A percentile compares a stretch with the other conserved stretches of the same genome.
Evolutionary conservation across 1,140 invertebrate genomes (phyloP).

Genomic region (Amphibalanus amphitrite): DNA sequence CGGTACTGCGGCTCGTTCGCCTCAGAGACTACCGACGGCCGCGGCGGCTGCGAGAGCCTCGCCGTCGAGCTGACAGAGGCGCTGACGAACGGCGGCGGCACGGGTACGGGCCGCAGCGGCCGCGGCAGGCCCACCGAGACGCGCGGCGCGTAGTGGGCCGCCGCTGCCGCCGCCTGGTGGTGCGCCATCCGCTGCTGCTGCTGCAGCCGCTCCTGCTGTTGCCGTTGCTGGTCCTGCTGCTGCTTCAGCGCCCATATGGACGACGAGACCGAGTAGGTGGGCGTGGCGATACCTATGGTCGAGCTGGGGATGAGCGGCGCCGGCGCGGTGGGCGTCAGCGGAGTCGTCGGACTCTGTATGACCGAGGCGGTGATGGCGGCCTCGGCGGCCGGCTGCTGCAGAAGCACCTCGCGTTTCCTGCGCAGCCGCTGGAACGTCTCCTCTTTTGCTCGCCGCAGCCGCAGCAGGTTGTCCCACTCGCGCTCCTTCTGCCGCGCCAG

Average conservation of each 20-base stretch:
- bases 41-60: not conserved
- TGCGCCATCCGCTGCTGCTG: constrained; percentile 18
- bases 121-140: not conserved
- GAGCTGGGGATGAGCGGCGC: constrained; percentile 3
- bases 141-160: constrained; percentile 5
- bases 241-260: no score
- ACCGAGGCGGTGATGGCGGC: no score
- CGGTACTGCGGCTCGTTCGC: constrained; percentile 42
- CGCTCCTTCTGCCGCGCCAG: constrained; percentile 44
- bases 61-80: not conserved
- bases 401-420: constrained; percentile 12
- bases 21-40: no score
- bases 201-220: constrained; percentile 15
- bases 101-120: no score
- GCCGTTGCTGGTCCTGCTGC: not conserved
- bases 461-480: constrained; percentile 63
- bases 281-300: no score
- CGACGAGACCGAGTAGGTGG: no score
- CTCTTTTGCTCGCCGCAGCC: constrained; percentile 61
- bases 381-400: constrained; percentile 27
- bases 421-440: constrained; percentile 37
- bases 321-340: constrained; percentile 21
- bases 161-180: constrained; percentile 8
- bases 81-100: no score
- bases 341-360: no score